Percentiles rank a stretch among this genome's conserved stretches.
Conservation (phyloP, 2,797 vertebrate genomes). For the Hemitrygon akajei region DNA sequence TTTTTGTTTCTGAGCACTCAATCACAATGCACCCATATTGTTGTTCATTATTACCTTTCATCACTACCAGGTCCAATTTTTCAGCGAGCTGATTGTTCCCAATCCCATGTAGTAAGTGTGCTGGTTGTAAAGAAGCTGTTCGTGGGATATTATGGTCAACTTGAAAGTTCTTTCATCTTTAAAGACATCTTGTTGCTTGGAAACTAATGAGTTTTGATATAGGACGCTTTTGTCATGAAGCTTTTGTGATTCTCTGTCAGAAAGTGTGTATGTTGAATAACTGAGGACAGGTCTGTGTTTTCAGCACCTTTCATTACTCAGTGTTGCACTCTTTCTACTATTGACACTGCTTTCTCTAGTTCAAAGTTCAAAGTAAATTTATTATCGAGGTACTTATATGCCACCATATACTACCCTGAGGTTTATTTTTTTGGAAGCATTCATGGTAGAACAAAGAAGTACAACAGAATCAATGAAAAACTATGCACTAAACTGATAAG, state of each 20-base stretch:
- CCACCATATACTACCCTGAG: too few relatives aligned
- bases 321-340: background rate
- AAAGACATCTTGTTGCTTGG: background rate
- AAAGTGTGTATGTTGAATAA: background rate
- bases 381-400: too few relatives aligned
- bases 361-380: too few relatives aligned
- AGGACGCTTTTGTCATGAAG: background rate
- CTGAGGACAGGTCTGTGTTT: background rate
- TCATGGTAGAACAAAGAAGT: too few relatives aligned
- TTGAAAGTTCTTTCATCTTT: background rate
- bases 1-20: background rate
- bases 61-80: background rate
- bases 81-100: background rate
- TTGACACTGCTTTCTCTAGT: too few relatives aligned
- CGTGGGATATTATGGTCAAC: background rate
- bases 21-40: background rate
- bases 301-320: background rate
- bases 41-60: background rate
- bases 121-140: background rate
- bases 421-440: too few relatives aligned
- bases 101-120: background rate
- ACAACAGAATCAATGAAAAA: too few relatives aligned
- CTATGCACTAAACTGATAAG: too few relatives aligned
- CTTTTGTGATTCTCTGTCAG: background rate
- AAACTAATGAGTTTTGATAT: background rate